Evolutionary conservation across 2,113 vertebrate species (phyloP), one percentile per base, ranked within the genome.

Genomic region (Bostrychus sinensis): DNA sequence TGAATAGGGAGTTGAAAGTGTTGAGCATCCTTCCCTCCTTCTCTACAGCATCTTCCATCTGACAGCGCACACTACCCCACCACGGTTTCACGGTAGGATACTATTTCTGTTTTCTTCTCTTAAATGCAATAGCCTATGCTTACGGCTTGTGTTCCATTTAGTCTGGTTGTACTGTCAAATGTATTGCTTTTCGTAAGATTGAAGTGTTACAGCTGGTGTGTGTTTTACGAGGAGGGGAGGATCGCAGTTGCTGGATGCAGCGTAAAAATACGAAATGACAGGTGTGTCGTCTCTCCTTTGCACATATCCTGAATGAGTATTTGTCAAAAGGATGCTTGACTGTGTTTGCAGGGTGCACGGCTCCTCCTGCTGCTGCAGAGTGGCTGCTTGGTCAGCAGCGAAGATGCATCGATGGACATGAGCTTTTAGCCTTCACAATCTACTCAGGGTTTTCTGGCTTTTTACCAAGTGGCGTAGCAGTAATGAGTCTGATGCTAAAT

Each of bases 341-440:
- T 34, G 51, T 63, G 59, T 7, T 17, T 62, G 68, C 68, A 70
- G 78, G 70, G 62, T 58, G 64, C 58, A 38, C 54, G 26, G 65
- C 68, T 39, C 62, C 59, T 39, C 69, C 70, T 59, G 56, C 66
- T 42, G 82, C 81, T 78, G 85, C 81, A 75, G 74, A 84, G 75
- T 59, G 56, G 50, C 64, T 84, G 83, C 81, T 78, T 72, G 76
- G 68, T 86, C 88, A 87, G 80, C 88, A 81, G 75, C 76, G 71
- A 32, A 66, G 34, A 61, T 69, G 77, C 59, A 72, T 75, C 60
- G 70, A 64, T 81, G 80, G 54, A 22, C 37, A 20, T 45, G 80
- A 70, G 76, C 72, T 64, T 8, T 9, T 55, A 57, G 70, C 66
- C 56, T 69, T 60, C 55, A 66, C 10, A 77, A 66, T 57, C 56